Base-by-base conservation (phyloP, 2,113 vertebrate genomes). In the Rhegmatorhina hoffmannsi region DNA sequence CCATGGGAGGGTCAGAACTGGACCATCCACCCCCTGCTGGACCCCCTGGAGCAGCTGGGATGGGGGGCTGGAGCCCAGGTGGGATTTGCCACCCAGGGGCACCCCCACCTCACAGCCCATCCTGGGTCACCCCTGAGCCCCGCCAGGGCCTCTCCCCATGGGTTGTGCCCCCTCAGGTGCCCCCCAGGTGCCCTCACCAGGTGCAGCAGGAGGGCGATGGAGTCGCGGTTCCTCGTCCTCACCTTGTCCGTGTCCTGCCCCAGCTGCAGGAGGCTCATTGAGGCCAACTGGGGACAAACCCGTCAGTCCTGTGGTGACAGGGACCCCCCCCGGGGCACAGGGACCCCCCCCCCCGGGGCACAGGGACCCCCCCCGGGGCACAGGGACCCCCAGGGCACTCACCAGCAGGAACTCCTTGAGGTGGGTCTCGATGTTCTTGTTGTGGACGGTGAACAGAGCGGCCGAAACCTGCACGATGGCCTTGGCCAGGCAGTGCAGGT, bases 341-440 rank as follows among this genome's bases (percentile, higher is more conserved):
- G n/a, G n/a, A n/a, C n/a, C n/a, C n/a, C n/a, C n/a, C n/a, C n/a
- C n/a, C n/a, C n/a, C n/a, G n/a, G n/a, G 38, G 38, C 38, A 49
- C 47, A 49, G 47, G 47, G 47, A 49, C 47, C 11, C 47, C 47
- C 47, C 23, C 11, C 23, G 6, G 60, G 73, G 69, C 38, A 34
- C 7, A 2, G 21, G 3, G 21, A 7, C 38, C 24, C 50, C 52
- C 52, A 16, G 52, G 52, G 2, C 43, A 73, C 98, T 97, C 84
- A 99, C 99, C 98, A 98, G 81, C 62, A 99, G 98, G 94, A 99
- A 99, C 74, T 99, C 99, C 89, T 99, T 99, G 34, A 99, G 98
- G 50, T 99, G 99, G 31, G 97, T 98, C 97, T 99, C 98, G 6
- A 99, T 99, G 95, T 99, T 99, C 96, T 99, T 99, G 77, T 98